Conservation (phyloP, 2,888 invertebrate species). For the Melangyna quadrimaculata region DNA sequence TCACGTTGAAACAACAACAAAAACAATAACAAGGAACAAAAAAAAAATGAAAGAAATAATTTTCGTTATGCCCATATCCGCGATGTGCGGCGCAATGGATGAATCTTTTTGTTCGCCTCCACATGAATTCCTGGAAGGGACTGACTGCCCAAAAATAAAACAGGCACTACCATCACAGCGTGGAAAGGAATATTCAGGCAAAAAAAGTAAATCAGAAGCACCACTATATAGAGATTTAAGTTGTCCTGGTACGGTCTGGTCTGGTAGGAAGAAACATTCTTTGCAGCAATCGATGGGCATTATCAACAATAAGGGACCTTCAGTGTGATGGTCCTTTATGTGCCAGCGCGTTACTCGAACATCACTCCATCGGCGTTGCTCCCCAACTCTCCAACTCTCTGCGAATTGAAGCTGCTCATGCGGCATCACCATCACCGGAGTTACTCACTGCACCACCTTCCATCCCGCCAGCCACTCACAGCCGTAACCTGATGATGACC, state of each 20-base stretch:
- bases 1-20: not conserved
- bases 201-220: constrained; percentile 16
- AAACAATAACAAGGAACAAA: constrained; percentile 12
- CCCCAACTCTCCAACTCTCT: constrained; percentile 28
- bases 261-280: not conserved
- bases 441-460: not conserved
- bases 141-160: constrained; percentile 61
- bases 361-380: constrained; percentile 31
- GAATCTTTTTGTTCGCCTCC: constrained; percentile 71
- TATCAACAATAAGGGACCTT: constrained; percentile 34
- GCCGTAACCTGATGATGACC: constrained; percentile 41
- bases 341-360: constrained; percentile 47
- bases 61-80: constrained; percentile 68
- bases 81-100: constrained; percentile 59
- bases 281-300: constrained; percentile 51
- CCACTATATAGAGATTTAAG: not conserved
- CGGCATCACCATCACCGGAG: not conserved
- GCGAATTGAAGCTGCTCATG: constrained; percentile 18
- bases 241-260: not conserved
- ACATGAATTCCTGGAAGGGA: constrained; percentile 71
- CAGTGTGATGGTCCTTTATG: constrained; percentile 45
- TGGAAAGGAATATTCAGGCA: constrained; percentile 21
- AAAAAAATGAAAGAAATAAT: constrained; percentile 63
- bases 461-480: no score
- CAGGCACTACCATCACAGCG: constrained; percentile 30